Evolutionary conservation across 2,113 vertebrate genomes (phyloP).

Genomic region (Cettia cetti): DNA sequence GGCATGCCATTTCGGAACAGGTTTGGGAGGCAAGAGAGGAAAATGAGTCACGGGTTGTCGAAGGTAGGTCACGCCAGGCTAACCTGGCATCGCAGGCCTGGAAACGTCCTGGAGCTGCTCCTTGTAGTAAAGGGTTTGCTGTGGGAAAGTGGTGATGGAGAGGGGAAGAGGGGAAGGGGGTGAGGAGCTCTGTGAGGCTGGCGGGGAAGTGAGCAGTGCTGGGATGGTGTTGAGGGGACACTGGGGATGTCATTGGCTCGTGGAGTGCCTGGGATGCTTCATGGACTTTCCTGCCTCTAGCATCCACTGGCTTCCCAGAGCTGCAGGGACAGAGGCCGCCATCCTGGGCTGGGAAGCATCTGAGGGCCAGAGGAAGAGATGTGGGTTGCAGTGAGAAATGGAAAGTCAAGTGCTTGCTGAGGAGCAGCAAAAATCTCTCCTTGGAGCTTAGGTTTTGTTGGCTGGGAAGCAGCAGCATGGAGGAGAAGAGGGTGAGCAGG

Average conservation of each 20-base stretch:
- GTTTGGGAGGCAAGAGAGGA: slow-evolving; percentile 35
- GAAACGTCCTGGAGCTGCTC: background rate
- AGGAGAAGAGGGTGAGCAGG: background rate
- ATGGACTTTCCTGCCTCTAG: background rate
- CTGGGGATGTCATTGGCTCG: fast-evolving
- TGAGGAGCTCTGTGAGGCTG: background rate
- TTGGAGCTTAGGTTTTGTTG: background rate
- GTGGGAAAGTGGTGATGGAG: background rate
- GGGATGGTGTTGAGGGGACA: background rate
- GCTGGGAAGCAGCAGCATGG: background rate
- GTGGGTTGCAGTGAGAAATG: background rate
- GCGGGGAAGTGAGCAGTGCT: background rate
- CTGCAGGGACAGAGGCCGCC: background rate
- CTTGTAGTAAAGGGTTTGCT: slow-evolving; percentile 13
- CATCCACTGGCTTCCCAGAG: background rate
- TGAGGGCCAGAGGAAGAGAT: background rate
- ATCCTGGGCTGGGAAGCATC: background rate
- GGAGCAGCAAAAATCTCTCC: background rate
- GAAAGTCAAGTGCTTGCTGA: background rate
- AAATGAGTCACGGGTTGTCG: slow-evolving; percentile 47
- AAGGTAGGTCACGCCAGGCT: slow-evolving; percentile 57
- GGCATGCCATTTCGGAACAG: slow-evolving; percentile 5
- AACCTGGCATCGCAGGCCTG: background rate
- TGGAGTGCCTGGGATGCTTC: background rate
- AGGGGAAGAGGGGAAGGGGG: background rate